A percentile compares a stretch with the other conserved stretches of the same genome.
Evolutionary conservation across 2,888 invertebrate genomes (phyloP).

Genomic region (Phaedon cochleariae): DNA sequence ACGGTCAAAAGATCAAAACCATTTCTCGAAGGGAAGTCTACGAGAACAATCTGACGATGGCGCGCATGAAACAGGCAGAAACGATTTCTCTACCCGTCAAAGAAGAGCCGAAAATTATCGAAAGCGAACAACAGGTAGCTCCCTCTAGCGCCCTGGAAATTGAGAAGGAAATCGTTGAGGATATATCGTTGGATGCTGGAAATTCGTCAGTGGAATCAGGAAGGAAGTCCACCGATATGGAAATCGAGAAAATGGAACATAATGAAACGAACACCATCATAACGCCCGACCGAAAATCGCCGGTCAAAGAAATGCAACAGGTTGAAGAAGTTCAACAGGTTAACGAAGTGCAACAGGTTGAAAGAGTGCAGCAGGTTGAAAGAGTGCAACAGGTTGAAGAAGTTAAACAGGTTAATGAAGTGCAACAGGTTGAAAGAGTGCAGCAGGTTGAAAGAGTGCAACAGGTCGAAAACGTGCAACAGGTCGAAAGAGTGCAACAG

Average conservation of each 20-base stretch:
- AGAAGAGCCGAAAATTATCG: conserved; percentile 1
- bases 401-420: too few species aligned
- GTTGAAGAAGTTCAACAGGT: too few species aligned
- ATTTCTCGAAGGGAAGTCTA: conserved; percentile 60
- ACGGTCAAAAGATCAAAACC: conserved; percentile 62
- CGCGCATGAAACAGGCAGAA: conserved; percentile 36
- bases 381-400: too few species aligned
- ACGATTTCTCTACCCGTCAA: conserved; percentile 19
- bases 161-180: conserved; percentile 1
- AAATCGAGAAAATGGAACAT: conserved; percentile 51
- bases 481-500: too few species aligned
- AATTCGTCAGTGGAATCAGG: conserved; percentile 39
- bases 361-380: too few species aligned
- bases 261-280: conserved; percentile 34
- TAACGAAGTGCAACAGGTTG: too few species aligned
- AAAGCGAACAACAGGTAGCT: not conserved
- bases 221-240: conserved; percentile 52
- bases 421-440: too few species aligned
- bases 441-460: too few species aligned
- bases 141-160: not conserved
- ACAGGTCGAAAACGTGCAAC: too few species aligned
- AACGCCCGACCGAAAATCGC: conserved; percentile 12
- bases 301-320: too few species aligned
- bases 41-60: conserved; percentile 44
- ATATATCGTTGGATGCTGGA: conserved; percentile 29